phyloP scores from a whole-genome alignment of 2,888 invertebrate genomes.

The Pristionchus entomophagus region DNA sequence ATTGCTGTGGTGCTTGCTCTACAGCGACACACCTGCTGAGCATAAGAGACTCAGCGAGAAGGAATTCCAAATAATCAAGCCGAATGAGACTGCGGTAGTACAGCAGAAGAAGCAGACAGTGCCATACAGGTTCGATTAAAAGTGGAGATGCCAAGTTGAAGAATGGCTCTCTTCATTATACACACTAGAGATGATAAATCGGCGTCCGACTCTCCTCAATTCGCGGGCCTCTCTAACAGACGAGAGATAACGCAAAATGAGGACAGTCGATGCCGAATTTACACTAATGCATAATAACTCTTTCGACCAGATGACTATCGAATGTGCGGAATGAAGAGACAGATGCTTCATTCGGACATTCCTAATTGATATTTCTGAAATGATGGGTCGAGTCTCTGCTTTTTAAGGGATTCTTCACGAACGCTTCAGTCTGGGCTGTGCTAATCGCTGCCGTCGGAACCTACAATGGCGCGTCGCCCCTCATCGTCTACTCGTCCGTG shows the following conservation, averaged over 20 bases:
- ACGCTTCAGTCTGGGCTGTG: slow-evolving; percentile 49
- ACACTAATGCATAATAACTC: no score
- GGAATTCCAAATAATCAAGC: slow-evolving; percentile 45
- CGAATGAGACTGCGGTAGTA: background rate
- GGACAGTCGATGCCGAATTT: no score
- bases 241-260: no score
- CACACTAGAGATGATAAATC: no score
- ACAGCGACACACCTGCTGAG: slow-evolving; percentile 49
- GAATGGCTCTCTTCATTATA: no score
- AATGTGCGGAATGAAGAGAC: no score
- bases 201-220: no score
- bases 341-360: no score
- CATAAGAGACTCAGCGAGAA: slow-evolving; percentile 50
- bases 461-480: slow-evolving; percentile 54
- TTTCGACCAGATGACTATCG: no score
- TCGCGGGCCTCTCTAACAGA: no score
- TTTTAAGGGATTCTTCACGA: slow-evolving; percentile 51
- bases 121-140: slow-evolving; percentile 7
- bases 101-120: background rate
- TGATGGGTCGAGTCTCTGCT: no score
- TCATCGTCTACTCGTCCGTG: slow-evolving; percentile 51
- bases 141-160: background rate
- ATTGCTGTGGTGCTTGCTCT: slow-evolving; percentile 51
- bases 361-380: no score
- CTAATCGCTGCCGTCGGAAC: slow-evolving; percentile 53